Conservation (phyloP, 2,113 vertebrate genomes). For the Taurulus bubalis region DNA sequence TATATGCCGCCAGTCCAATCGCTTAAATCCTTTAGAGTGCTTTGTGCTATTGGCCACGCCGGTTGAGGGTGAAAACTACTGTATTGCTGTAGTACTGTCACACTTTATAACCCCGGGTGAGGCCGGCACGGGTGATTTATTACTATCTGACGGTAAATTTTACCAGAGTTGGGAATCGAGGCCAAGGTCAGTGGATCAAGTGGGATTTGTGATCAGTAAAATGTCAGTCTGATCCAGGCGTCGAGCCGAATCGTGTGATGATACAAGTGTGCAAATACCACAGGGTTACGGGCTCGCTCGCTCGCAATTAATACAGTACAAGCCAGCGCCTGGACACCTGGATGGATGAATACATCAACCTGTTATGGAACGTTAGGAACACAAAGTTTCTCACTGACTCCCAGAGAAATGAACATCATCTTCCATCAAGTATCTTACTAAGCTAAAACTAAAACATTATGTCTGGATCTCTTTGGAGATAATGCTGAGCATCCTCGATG, state of each 20-base stretch:
- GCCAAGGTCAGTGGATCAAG: slow-evolving; percentile 70
- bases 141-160: slow-evolving; percentile 61
- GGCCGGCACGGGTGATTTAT: slow-evolving; percentile 47
- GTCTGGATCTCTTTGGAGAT: background rate
- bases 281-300: slow-evolving; percentile 1
- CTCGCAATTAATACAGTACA: slow-evolving; percentile 13
- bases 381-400: background rate
- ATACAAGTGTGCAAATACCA: slow-evolving; percentile 12
- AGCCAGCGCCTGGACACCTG: background rate
- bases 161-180: slow-evolving; percentile 46
- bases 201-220: slow-evolving; percentile 60
- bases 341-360: background rate
- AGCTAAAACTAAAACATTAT: background rate
- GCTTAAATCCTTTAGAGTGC: slow-evolving; percentile 66
- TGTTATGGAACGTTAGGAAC: background rate
- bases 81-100: slow-evolving; percentile 30
- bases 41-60: slow-evolving; percentile 47
- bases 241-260: slow-evolving; percentile 28
- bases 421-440: background rate
- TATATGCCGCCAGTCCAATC: slow-evolving; percentile 50
- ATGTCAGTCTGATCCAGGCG: slow-evolving; percentile 49
- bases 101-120: slow-evolving; percentile 50
- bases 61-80: slow-evolving; percentile 36
- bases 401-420: background rate
- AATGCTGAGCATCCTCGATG: background rate